These are phyloP conservation scores for Chamaetylas fuelleborni DNA, from an alignment of 2,113 vertebrate species.

Conservation along the genomic window DNA sequence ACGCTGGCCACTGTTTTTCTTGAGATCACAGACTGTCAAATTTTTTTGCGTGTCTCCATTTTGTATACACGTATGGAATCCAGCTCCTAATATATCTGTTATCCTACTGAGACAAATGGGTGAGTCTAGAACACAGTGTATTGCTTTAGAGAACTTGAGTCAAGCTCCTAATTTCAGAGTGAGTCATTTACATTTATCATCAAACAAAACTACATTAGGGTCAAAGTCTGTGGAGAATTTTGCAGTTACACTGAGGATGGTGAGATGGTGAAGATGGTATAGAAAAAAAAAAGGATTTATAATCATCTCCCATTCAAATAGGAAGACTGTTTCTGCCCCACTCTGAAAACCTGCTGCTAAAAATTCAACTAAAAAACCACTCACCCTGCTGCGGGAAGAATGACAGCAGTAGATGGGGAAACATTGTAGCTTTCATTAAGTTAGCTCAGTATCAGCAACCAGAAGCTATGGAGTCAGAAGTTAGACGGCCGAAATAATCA, in stretches of 20 bases:
- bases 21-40: neutral
- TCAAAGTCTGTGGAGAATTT: slow-evolving; percentile 19
- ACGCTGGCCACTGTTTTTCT: neutral
- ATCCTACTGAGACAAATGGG: neutral
- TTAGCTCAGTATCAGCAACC: neutral
- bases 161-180: slow-evolving; percentile 36
- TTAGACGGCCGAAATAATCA: neutral
- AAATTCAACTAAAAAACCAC: neutral
- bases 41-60: neutral
- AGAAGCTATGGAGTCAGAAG: neutral
- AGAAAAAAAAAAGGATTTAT: neutral
- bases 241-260: neutral
- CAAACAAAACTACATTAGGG: slow-evolving; percentile 5
- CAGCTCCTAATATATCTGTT: neutral
- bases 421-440: neutral
- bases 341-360: neutral
- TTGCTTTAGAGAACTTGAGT: slow-evolving; percentile 46
- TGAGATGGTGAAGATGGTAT: neutral
- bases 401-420: neutral
- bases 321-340: neutral
- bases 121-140: slow-evolving; percentile 5
- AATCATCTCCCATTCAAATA: neutral
- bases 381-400: neutral
- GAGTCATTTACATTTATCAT: slow-evolving; percentile 46
- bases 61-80: neutral